Percentiles rank a stretch among this genome's conserved stretches.
Conservation (phyloP, 2,888 invertebrate genomes). For the Acrocera orbiculus region DNA sequence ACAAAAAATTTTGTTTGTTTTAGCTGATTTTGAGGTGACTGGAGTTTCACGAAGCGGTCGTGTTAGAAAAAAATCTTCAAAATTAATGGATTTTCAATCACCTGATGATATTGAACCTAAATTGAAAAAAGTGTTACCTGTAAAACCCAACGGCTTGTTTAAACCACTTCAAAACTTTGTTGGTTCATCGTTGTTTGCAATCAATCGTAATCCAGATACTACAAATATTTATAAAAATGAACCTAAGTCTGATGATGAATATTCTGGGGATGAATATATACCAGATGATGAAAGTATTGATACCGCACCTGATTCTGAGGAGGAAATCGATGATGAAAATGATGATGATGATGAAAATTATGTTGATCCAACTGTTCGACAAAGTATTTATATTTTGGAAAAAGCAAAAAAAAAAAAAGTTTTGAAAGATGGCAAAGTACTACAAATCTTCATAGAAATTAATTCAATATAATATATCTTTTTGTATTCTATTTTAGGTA, state of each 20-base stretch:
- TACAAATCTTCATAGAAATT: neutral
- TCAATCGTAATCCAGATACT: neutral
- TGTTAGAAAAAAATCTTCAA: slow-evolving; percentile 86
- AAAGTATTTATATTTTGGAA: slow-evolving; percentile 55
- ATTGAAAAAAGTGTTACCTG: too few species aligned
- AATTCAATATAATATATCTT: neutral
- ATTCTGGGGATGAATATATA: slow-evolving; percentile 2
- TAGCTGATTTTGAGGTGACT: slow-evolving; percentile 54
- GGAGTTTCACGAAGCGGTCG: slow-evolving; percentile 79
- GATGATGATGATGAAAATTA: slow-evolving; percentile 15
- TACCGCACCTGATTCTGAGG: slow-evolving; percentile 11
- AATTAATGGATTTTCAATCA: slow-evolving; percentile 82
- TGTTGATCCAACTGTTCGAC: slow-evolving; percentile 22
- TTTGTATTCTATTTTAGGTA: slow-evolving; percentile 23
- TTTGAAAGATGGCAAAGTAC: slow-evolving; percentile 40
- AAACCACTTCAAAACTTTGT: neutral
- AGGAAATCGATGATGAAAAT: slow-evolving; percentile 13
- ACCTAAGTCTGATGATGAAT: slow-evolving; percentile 2
- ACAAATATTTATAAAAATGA: slow-evolving; percentile 4
- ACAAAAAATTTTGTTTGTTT: too few species aligned
- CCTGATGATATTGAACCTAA: slow-evolving; percentile 62
- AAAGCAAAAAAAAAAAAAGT: slow-evolving; percentile 59
- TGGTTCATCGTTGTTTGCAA: neutral
- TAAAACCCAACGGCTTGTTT: too few species aligned
- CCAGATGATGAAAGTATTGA: slow-evolving; percentile 5